phyloP scores from a whole-genome alignment of 2,113 vertebrate species.

The Monopterus albus region DNA sequence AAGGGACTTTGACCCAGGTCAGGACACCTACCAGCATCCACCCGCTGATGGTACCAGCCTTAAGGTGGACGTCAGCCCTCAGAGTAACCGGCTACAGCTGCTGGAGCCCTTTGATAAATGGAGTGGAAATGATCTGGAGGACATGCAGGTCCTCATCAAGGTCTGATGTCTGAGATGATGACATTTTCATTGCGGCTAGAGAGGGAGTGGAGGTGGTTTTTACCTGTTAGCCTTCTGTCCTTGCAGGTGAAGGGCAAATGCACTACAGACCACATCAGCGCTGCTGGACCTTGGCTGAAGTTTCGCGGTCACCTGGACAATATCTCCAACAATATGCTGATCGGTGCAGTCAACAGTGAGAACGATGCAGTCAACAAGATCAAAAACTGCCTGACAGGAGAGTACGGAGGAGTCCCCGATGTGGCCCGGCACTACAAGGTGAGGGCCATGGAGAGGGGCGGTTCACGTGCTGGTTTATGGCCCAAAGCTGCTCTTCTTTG shows the following conservation, averaged over 20 bases:
- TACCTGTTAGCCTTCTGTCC: rapidly evolving
- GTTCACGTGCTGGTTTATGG: neutral
- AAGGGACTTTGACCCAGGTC: constrained; percentile 93
- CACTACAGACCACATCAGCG: constrained; percentile 98
- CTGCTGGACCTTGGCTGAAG: constrained; percentile 97
- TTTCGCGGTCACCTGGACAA: constrained; percentile 98
- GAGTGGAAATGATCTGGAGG: constrained; percentile 89
- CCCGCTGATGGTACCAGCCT: constrained; percentile 84
- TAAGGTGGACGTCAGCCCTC: constrained; percentile 89
- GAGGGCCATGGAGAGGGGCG: constrained; percentile 43
- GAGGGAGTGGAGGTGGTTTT: neutral
- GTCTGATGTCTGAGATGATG: constrained; percentile 70
- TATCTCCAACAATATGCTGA: constrained; percentile 98
- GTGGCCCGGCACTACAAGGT: constrained; percentile 98
- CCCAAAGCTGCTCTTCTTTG: too few species aligned
- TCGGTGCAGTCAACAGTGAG: constrained; percentile 93
- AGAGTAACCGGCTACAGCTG: constrained; percentile 95
- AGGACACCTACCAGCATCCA: constrained; percentile 97
- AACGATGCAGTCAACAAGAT: constrained; percentile 93
- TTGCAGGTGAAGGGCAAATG: constrained; percentile 96
- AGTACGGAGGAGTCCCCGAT: constrained; percentile 92
- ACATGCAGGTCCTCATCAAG: constrained; percentile 95
- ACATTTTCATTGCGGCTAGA: neutral
- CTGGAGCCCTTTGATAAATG: constrained; percentile 95
- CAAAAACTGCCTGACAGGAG: constrained; percentile 89